Percentiles rank a stretch among this genome's conserved stretches.
These are phyloP conservation scores for Sebastes aleutianus DNA, from an alignment of 2,797 vertebrate species.

Conservation along the genomic window DNA sequence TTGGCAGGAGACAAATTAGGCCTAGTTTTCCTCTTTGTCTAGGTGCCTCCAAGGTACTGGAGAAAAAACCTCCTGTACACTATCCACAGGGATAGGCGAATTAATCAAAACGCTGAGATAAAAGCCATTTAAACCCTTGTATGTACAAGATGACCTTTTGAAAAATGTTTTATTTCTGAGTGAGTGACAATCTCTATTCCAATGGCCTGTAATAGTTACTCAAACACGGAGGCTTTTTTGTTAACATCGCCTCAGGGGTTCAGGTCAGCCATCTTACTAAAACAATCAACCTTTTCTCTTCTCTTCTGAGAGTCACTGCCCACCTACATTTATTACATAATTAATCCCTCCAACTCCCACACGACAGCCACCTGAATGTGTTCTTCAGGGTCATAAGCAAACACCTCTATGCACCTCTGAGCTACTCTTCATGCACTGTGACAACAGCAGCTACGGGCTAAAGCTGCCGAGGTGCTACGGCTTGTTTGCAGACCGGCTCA, in stretches of 20 bases:
- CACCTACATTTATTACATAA: constrained; percentile 64
- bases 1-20: constrained; percentile 71
- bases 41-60: constrained; percentile 38
- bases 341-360: constrained; percentile 55
- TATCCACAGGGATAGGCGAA: constrained; percentile 15
- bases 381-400: constrained; percentile 53
- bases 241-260: constrained; percentile 24
- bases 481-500: constrained; percentile 32
- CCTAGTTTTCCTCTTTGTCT: constrained; percentile 43
- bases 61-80: constrained; percentile 22
- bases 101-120: constrained; percentile 62
- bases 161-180: constrained; percentile 41
- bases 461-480: neutral
- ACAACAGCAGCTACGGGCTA: constrained; percentile 45
- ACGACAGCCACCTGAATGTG: constrained; percentile 24
- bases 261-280: constrained; percentile 20
- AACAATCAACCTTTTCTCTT: constrained; percentile 49
- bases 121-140: constrained; percentile 60
- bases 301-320: constrained; percentile 26
- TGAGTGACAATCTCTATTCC: constrained; percentile 24
- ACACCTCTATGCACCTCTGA: constrained; percentile 30
- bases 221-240: constrained; percentile 41
- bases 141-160: constrained; percentile 57
- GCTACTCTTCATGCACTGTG: constrained; percentile 40
- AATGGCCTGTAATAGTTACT: constrained; percentile 39